Base-by-base conservation (phyloP, 2,797 vertebrate species). In the Gymnothorax reevesii region DNA sequence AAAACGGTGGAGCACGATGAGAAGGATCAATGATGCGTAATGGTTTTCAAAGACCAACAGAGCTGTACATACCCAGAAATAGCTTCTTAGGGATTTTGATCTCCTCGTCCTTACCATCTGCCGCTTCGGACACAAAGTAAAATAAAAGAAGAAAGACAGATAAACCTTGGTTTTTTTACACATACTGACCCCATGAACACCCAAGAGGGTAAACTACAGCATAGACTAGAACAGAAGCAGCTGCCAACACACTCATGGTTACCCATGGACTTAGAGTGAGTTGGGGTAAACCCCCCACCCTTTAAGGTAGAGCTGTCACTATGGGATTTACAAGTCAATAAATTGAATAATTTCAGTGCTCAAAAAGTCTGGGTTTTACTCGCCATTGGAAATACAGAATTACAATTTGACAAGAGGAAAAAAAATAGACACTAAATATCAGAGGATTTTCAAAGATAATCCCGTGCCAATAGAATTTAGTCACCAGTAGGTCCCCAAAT, bases 41-140 rank as follows among this genome's bases (percentile, higher is more conserved):
- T 86, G 89, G 92, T 88, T 92, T 86, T 93, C 90, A 86, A 92
- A 88, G 90, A 89, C 89, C 91, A 89, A 94, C 91, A 91, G 89
- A 89, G 90, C 71, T 92, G 95, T 99, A 99, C 98, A 84, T 99
- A 99, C 98, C 98, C 95, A 98, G 94, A 97, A 96, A 98, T 91
- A 97, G 95, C 95, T 96, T 97, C 96, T 96, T 97, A 93, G 97
- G 96, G 92, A 94, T 93, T 97, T 96, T 98, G 97, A 97, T 89
- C 93, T 98, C 98, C 96, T 98, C 98, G 87, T 99, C 98, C 95
- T 98, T 98, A 98, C 94, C 96, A 96, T 98, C 98, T 97, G 97
- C 95, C 77, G 97, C 97, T 97, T 97, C 92, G 94, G 93, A 93
- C 92, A 86, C 88, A 92, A 90, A 89, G 88, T 87, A 94, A 92